Base-by-base conservation (phyloP, 2,888 invertebrate genomes). In the Papilio protenor region DNA sequence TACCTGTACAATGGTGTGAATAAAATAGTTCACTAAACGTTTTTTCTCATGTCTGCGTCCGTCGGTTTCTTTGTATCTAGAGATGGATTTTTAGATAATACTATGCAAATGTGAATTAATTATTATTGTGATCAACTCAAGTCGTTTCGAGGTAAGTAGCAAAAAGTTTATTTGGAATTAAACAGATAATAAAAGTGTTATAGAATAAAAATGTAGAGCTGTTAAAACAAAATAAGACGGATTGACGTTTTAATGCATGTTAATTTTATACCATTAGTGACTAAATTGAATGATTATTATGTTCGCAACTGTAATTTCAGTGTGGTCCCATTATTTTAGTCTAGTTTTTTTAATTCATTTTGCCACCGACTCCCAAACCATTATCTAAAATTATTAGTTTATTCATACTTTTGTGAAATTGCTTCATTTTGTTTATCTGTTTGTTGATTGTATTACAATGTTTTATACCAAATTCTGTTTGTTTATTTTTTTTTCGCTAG, bases 341-440 rank as follows among this genome's bases (percentile, higher is more conserved):
- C 5, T 33, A 33, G 12, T 61, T 27, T 66, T 66, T 64, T 64
- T 33, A 16, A 33, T 33, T 18, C 1, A 33, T 6, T 64, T 8
- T 64, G 18, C 33, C 33, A 33, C 64, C 27, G 64, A 33, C 61
- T 16, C 6, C 59, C 6, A 27, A 64, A 6, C 16, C 27, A 64
- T 21, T 64, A 18, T 18, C 21, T 12, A 64, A 16, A 8, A 40
- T 40, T 57, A 21, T 57, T 59, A 11, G 3, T 59, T 59, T 23
- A 0, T 12, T 12, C 21, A 21, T 45, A 59, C 12, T 40, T 16
- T 23, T 47, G 40, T 73, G 8, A 64, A 23, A 74, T 61, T 49
- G 61, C 61, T 45, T 64, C 27, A 69, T 66, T 52, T 21, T 66
- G n/a, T 40, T 69, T 75, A 75, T 76, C 64, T 72, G 49, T 76